Conservation (phyloP, 2,888 invertebrate genomes). For the Conomelus anceps region DNA sequence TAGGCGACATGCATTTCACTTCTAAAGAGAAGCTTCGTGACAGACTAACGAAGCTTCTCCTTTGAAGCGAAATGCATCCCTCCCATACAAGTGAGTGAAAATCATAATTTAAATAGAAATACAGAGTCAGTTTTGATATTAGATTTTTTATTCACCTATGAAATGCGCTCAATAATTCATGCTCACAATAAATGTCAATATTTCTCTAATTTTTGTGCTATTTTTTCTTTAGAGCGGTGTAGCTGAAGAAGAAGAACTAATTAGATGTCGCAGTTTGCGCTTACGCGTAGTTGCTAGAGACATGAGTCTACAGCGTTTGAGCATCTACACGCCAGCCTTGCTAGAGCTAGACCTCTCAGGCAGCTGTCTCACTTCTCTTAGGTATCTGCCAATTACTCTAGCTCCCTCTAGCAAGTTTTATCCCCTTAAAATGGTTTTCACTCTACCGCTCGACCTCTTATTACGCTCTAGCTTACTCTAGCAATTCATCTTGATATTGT, state of each 20-base stretch:
- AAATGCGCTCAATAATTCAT: not conserved
- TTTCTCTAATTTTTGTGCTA: not conserved
- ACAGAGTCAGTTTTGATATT: no score
- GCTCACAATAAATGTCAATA: not conserved
- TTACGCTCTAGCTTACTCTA: no score
- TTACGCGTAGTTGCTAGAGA: constrained; percentile 59
- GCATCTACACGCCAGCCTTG: constrained; percentile 55
- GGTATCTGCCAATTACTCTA: constrained; percentile 32
- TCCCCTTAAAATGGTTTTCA: no score
- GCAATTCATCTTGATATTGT: no score
- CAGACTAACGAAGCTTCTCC: no score
- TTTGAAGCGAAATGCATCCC: no score
- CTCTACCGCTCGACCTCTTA: no score
- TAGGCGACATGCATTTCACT: no score
- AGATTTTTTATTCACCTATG: not conserved
- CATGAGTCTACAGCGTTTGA: constrained; percentile 56
- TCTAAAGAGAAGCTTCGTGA: no score
- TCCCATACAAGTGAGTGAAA: no score
- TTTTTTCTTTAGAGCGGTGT: constrained; percentile 44
- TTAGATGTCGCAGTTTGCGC: constrained; percentile 51
- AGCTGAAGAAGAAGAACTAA: constrained; percentile 45
- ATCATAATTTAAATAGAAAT: no score
- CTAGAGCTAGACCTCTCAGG: constrained; percentile 57
- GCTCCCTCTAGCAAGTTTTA: no score
- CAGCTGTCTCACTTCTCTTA: constrained; percentile 56